phyloP scores from a whole-genome alignment of 2,797 vertebrate genomes.

The Hoplostethus mediterraneus region DNA sequence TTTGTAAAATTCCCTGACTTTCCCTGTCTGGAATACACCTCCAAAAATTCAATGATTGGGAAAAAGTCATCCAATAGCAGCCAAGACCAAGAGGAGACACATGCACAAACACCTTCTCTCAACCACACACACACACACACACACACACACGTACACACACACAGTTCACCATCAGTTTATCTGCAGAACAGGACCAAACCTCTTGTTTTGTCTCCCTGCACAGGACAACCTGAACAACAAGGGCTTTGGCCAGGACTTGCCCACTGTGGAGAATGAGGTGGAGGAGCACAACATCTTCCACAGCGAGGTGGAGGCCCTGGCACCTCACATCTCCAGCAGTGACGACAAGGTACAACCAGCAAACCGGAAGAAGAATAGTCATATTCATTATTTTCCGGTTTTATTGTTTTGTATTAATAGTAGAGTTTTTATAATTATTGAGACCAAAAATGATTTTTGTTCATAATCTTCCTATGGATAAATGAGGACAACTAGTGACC shows the following conservation, averaged over 20 bases:
- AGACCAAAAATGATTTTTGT: no score
- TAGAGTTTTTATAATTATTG: no score
- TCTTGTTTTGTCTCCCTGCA: constrained; percentile 15
- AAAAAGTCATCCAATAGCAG: no score
- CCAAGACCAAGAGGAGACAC: background rate
- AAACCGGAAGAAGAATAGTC: background rate
- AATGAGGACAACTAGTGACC: no score
- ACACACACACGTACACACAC: background rate
- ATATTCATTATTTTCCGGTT: no score
- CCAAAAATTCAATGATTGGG: no score
- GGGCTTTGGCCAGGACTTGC: constrained; percentile 92
- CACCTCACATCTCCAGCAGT: constrained; percentile 87
- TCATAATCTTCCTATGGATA: no score
- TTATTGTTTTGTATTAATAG: no score
- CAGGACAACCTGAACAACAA: constrained; percentile 89
- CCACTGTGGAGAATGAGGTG: constrained; percentile 91
- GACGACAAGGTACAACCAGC: constrained; percentile 84
- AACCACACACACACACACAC: background rate
- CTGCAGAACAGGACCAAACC: background rate
- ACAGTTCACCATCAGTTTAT: background rate
- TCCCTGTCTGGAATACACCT: no score
- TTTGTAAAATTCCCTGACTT: no score
- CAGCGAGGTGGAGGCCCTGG: constrained; percentile 96
- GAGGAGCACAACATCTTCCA: constrained; percentile 97
- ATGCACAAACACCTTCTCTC: background rate